Base-by-base conservation (phyloP, 2,888 invertebrate species). In the Labia minor region DNA sequence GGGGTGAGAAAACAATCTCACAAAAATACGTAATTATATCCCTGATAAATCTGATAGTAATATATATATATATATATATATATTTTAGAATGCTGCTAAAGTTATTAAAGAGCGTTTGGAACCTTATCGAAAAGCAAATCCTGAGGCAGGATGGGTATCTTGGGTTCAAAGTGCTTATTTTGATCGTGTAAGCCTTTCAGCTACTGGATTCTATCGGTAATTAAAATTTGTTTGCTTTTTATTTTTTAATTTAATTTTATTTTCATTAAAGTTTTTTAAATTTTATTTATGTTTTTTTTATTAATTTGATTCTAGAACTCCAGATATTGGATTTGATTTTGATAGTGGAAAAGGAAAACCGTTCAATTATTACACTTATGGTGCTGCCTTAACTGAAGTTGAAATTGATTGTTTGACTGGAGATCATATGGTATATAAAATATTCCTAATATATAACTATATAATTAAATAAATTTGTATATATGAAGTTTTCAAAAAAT, bases 371-470 rank as follows among this genome's bases (percentile, higher is more conserved):
- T 95, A 83, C 74, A 90, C 93, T 0, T 92, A 84, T 75, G 96
- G 95, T 0, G 90, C 85, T 0, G 92, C 91, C 4, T 88, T 89
- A 72, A 86, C 90, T 0, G 91, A 92, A 76, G 95, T 95, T 1
- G 95, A 95, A 82, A 87, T 96, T 20, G 95, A 96, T 78, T 94
- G 94, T 72, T 81, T 96, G 0, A 95, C 95, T 20, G 96, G 96
- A 6, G 95, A 96, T 75, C 95, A 96, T 77, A 86, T 88, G 80
- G 85, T 84, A 74, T 68, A 67, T 63, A n/a, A n/a, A n/a, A n/a
- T 18, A 18, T 63, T 65, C 1, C 3, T 62, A 8, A 62, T 3
- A 18, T 16, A 62, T 18, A 14, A 3, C 18, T 3, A 8, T 1
- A 20, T 3, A 62, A 16, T 19, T 19, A 14, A 14, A 3, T 19